A percentile compares a stretch with the other conserved stretches of the same genome.
These are phyloP conservation scores for Pediacus dermestoides DNA, from an alignment of 2,888 invertebrate genomes.

Conservation along the genomic window DNA sequence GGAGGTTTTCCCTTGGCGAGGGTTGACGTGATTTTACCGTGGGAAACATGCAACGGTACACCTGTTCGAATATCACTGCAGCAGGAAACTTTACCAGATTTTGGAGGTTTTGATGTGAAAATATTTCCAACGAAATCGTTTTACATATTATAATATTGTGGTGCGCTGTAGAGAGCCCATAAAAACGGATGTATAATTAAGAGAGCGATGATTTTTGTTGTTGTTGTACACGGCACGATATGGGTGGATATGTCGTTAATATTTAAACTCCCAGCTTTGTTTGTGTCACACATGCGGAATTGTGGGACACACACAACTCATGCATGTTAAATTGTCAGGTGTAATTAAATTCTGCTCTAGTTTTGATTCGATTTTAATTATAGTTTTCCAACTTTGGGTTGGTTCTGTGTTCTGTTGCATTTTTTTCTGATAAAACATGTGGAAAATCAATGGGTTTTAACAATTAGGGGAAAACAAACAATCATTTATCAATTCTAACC, in stretches of 20 bases:
- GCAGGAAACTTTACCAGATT: constrained; percentile 20
- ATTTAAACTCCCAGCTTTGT: constrained; percentile 6
- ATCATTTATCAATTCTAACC: too few relatives aligned
- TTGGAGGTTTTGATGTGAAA: constrained; percentile 16
- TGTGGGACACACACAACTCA: constrained; percentile 3
- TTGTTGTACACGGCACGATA: too few relatives aligned
- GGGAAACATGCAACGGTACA: constrained; percentile 38
- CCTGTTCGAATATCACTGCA: constrained; percentile 30
- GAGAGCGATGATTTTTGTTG: constrained; percentile 1
- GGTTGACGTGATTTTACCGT: constrained; percentile 43
- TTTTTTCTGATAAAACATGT: too few relatives aligned
- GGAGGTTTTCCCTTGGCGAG: constrained; percentile 29
- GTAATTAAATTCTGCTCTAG: constrained; percentile 7
- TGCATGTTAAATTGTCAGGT: constrained; percentile 8
- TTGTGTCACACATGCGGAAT: constrained; percentile 4
- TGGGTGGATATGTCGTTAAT: constrained; percentile 9
- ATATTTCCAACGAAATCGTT: constrained; percentile 17
- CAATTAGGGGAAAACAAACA: too few relatives aligned
- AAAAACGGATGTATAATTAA: constrained; percentile 4
- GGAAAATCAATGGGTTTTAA: too few relatives aligned
- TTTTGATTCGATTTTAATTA: constrained; percentile 7
- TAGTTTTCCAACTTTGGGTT: too few relatives aligned
- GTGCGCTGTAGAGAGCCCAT: not conserved
- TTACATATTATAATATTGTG: constrained; percentile 10
- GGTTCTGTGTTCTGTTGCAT: too few relatives aligned